Evolutionary conservation across 2,888 invertebrate genomes (phyloP), one percentile per base, ranked within the genome.

Genomic region (Drosophila parthenogenetica): DNA sequence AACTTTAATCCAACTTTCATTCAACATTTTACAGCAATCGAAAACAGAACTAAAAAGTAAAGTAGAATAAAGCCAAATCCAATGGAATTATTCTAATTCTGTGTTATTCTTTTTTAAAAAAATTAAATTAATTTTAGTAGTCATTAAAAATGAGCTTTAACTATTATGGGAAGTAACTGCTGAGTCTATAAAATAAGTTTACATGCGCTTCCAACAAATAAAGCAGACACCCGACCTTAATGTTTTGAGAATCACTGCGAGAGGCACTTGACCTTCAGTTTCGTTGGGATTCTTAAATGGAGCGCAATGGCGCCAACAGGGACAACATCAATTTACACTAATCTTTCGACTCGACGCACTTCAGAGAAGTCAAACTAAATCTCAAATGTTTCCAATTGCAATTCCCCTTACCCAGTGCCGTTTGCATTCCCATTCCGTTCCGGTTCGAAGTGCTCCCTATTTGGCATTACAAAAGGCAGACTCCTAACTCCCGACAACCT

Each of bases 291-390:
- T 50, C 22, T 25, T 14, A 59, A 83, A 78, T 81, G 59, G 69
- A 54, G 79, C 81, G 58, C 50, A 73, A 59, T 81, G 81, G 81
- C 84, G 81, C 79, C 81, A 81, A 84, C 69, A 60, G 73, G 63
- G 63, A 70, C 64, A 63, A 59, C 73, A 65, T 54, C 77, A 72
- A 65, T 76, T 76, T 72, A 16, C 54, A 55, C 72, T 64, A 71
- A 68, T 77, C 78, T 74, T 54, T 77, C 64, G 78, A 76, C 71
- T 71, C 66, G 71, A 60, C 61, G 59, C 73, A 62, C 22, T 58
- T 35, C 35, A 58, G 53, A 60, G 50, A 13, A 69, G 22, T 43
- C 25, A 66, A 57, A 64, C 58, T 58, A 59, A 73, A 40, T 53
- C 35, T 42, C 51, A 67, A 53, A 40, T 40, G 25, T 16, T 11